Evolutionary conservation across 2,113 vertebrate species (phyloP), one percentile per base, ranked within the genome.

Genomic region (Pseudois nayaur): DNA sequence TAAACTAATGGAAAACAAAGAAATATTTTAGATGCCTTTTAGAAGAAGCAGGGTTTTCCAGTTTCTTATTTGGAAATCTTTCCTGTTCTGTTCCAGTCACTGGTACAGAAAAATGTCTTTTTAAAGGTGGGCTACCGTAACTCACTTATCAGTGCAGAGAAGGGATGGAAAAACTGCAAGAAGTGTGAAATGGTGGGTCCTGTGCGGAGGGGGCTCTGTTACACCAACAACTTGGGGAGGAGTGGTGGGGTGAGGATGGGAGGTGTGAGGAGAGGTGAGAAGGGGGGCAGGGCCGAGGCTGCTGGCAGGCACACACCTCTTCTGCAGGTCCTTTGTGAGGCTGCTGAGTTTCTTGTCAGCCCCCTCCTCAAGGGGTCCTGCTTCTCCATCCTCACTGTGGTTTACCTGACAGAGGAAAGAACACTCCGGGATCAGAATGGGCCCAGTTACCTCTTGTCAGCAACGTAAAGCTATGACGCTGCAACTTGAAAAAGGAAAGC

Each of bases 251-350:
- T 4, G 27, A 45, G 14, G 43, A 45, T 3, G 27, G 36, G 25
- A 14, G 3, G 23, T 1, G 4, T 0, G 27, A 29, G 43, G 14
- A 45, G 13, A 5, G 12, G 7, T 5, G 15, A 29, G 16, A 8
- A 57, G 33, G 1, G 33, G n/a, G 19, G 9, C 67, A 71, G n/a
- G n/a, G 67, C n/a, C 67, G 21, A 21, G n/a, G 23, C 76, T 50
- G 78, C 29, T 2, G 7, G 36, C 31, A 88, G 29, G 0, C 89
- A 90, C 64, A 0, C 87, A 99, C 99, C 98, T 99, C 57, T 91
- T 98, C 11, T 89, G 64, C 60, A 99, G 98, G 36, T 99, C 98
- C 92, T 79, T 96, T 0, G 95, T 98, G 91, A 99, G 43, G 19
- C 36, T 29, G 0, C 99, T 99, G 89, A 99, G 3, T 33, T 98